Evolutionary conservation across 2,797 vertebrate species (phyloP).

Genomic region (Vultur gryphus): DNA sequence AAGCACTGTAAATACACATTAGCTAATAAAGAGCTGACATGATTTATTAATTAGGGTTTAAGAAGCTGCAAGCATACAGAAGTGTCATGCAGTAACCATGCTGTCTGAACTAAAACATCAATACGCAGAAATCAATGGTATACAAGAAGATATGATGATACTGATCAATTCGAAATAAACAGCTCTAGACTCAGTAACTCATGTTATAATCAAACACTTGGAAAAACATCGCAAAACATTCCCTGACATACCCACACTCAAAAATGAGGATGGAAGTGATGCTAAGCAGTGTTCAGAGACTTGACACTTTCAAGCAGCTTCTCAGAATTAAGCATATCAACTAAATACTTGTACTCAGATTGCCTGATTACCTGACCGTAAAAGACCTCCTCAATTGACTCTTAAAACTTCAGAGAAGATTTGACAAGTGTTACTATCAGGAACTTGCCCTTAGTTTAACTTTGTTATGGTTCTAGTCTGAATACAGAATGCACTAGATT

Average conservation of each 20-base stretch:
- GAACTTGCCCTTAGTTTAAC: neutral
- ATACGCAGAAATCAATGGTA: neutral
- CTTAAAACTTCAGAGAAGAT: slow-evolving; percentile 21
- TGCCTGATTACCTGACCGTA: neutral
- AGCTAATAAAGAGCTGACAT: neutral
- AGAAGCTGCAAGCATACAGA: neutral
- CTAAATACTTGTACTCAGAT: neutral
- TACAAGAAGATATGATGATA: neutral
- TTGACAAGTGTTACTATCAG: neutral
- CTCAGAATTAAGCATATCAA: neutral
- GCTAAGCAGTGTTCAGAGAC: neutral
- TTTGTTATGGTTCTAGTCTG: neutral
- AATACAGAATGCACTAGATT: neutral
- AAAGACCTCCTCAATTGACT: neutral
- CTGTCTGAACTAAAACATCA: neutral
- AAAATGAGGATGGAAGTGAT: neutral
- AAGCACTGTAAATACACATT: neutral
- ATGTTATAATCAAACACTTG: neutral
- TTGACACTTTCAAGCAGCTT: neutral
- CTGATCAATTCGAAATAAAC: neutral
- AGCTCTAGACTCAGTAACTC: neutral
- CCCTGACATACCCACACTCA: neutral
- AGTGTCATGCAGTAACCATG: neutral
- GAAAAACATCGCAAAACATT: neutral
- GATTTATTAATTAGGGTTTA: neutral